Base-by-base conservation (phyloP, 2,113 vertebrate species). In the Corythoichthys haematopterus region DNA sequence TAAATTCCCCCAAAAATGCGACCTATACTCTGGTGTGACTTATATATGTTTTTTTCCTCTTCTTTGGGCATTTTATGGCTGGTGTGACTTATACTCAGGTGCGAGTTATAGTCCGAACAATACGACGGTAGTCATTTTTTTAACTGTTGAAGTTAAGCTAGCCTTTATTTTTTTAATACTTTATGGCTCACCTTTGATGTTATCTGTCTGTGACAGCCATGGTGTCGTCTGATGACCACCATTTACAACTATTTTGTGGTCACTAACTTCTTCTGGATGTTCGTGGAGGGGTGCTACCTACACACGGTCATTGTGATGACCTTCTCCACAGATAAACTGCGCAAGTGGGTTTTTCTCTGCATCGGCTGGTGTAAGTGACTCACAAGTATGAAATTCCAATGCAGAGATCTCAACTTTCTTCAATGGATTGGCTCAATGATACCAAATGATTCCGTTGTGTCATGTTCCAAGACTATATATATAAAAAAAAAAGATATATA, bases 181-280 rank as follows among this genome's bases (percentile, higher is more conserved):
- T 28, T 8, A 2, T 3, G 20, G 3, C 10, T 20, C 52, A 35
- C 20, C 20, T 1, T 33, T 57, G n/a, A 53, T 53, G 40, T 63
- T 14, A 40, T 38, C 36, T 14, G 2, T 7, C 1, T 20, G 9
- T 14, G 77, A 28, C 84, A 99, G 97, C 93, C 94, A 6, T 99
- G 97, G 97, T 99, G 97, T 82, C 92, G 97, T 57, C 92, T 98
- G 38, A 92, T 98, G 71, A 99, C 96, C 2, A 94, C 96, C 1
- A 85, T 98, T 84, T 99, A 97, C 90, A 99, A 98, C 87, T 99
- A 99, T 72, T 99, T 99, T 68, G 94, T 98, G 91, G 96, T 98
- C 86, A 99, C 97, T 38, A 99, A 98, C 84, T 99, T 99, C 84
- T 99, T 98, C 91, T 99, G 97, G 97, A 99, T 99, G 97, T 98